These are phyloP conservation scores for Nymphicus hollandicus DNA, from an alignment of 2,113 vertebrate genomes.

Conservation along the genomic window DNA sequence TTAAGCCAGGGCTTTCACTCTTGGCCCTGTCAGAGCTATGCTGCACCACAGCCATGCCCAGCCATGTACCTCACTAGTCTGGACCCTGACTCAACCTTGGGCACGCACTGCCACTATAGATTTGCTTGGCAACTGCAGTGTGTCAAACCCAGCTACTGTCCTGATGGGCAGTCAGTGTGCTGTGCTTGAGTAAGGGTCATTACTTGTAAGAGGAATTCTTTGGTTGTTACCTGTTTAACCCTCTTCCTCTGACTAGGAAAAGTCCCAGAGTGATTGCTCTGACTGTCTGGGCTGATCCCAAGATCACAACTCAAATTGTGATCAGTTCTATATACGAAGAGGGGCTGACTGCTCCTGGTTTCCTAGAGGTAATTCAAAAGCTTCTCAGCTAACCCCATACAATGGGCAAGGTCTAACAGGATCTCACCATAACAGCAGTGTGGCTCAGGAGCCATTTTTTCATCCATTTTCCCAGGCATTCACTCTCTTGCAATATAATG, in stretches of 20 bases:
- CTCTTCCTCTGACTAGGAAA: neutral
- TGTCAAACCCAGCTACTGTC: too few relatives aligned
- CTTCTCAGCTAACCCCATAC: neutral
- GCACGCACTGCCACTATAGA: neutral
- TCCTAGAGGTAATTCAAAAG: neutral
- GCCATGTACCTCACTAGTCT: neutral
- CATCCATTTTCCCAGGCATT: neutral
- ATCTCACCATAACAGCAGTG: neutral
- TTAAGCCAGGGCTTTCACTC: neutral
- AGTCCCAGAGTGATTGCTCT: neutral
- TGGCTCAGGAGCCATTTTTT: neutral
- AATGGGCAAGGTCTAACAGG: neutral
- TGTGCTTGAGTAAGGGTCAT: neutral
- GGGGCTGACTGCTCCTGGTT: neutral
- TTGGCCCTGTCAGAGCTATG: neutral
- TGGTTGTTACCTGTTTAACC: neutral
- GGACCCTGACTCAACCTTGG: neutral
- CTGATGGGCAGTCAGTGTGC: neutral
- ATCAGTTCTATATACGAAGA: neutral
- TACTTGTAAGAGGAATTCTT: neutral
- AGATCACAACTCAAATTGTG: neutral
- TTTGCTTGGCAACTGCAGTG: neutral
- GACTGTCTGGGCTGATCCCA: neutral
- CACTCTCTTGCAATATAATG: neutral
- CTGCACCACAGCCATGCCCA: neutral